Base-by-base conservation (phyloP, 2,797 vertebrate species). In the Dryobates pubescens region DNA sequence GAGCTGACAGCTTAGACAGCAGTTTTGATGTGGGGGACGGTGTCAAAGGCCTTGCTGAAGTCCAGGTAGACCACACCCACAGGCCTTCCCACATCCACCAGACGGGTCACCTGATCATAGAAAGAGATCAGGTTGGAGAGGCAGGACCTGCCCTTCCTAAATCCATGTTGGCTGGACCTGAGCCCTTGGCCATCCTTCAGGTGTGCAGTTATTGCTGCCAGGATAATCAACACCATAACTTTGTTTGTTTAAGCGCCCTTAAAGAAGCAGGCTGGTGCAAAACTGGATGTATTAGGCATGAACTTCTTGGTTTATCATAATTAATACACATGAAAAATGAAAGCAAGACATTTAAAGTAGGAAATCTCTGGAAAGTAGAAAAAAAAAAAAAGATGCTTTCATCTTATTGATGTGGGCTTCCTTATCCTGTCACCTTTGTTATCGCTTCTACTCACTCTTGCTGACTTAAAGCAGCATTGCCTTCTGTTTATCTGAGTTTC, bases 341-440 rank as follows among this genome's bases (percentile, higher is more conserved):
- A 88, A 89, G 53, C 24, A 64, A 71, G 32, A 32, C 30, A 71
- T 73, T 80, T 81, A 54, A 95, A 88, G 62, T 12, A 10, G 18
- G 62, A 85, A 84, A 68, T 41, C 5, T 82, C 23, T 26, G 74
- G 77, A 90, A 94, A 73, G 24, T 1, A 90, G 68, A 92, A 92
- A 83, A 83, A 84, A 49, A 0, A 92, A 83, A 83, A 84, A 49
- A 0, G 1, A 29, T 51, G 24, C 41, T 93, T 77, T 92, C 10
- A 19, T 91, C 67, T 81, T 93, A 90, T 9, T 88, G 80, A 79
- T 88, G 82, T 34, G 24, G 41, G 16, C 34, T 91, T 89, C 80
- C 85, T 96, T 91, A 91, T 78, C 68, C 82, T 86, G 67, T 88
- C 1, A 1, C 61, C 38, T 92, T 83, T 89, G 63, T 86, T 94